These are phyloP conservation scores for Perca flavescens DNA, from an alignment of 2,113 vertebrate genomes.

Conservation along the genomic window DNA sequence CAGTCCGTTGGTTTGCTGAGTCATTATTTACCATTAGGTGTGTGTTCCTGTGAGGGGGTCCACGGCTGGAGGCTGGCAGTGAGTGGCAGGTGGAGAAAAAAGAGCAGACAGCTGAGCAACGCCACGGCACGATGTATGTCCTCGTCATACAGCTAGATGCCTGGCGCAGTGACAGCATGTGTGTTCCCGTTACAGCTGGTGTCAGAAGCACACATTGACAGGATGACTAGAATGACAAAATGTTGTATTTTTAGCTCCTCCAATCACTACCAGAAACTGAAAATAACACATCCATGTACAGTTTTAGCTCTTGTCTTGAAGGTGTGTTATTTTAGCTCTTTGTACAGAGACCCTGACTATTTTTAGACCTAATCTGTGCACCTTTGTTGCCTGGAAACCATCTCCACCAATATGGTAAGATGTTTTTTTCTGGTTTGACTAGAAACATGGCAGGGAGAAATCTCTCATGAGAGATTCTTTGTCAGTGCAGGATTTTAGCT, in stretches of 20 bases:
- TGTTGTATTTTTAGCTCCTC: constrained; percentile 62
- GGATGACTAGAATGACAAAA: constrained; percentile 5
- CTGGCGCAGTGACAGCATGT: constrained; percentile 48
- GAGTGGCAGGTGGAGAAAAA: constrained; percentile 61
- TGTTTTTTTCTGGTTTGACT: constrained; percentile 50
- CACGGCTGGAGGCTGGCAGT: constrained; percentile 26
- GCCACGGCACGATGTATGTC: constrained; percentile 30
- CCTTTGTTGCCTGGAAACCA: constrained; percentile 79
- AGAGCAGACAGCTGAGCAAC: constrained; percentile 61
- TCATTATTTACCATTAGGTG: constrained; percentile 59
- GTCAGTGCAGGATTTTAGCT: background rate
- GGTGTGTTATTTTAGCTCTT: constrained; percentile 56
- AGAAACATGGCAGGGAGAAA: constrained; percentile 27
- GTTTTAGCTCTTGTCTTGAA: constrained; percentile 51
- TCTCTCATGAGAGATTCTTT: constrained; percentile 6
- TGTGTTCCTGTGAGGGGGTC: constrained; percentile 17
- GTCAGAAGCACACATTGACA: constrained; percentile 28
- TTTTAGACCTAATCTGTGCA: constrained; percentile 67
- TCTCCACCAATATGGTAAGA: constrained; percentile 41
- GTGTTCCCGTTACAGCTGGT: constrained; percentile 43
- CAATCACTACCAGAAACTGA: constrained; percentile 27
- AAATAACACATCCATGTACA: constrained; percentile 54
- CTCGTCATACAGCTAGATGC: constrained; percentile 33
- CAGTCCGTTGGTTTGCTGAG: constrained; percentile 12
- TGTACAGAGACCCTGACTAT: constrained; percentile 58